These are phyloP conservation scores for Charanyca ferruginea DNA, from an alignment of 2,888 invertebrate species.

Conservation along the genomic window DNA sequence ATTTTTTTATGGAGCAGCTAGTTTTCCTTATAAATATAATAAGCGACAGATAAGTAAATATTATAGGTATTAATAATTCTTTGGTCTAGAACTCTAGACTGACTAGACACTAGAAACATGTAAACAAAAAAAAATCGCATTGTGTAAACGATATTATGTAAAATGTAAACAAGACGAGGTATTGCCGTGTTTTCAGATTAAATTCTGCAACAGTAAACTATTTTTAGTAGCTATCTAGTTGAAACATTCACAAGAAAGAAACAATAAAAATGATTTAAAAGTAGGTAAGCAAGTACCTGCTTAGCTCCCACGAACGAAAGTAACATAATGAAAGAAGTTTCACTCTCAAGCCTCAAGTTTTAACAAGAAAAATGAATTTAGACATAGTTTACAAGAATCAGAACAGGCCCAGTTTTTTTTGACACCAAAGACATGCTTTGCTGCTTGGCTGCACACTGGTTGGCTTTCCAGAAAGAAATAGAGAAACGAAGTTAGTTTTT, in stretches of 20 bases:
- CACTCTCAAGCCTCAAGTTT: slow-evolving; percentile 50
- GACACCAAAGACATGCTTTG: slow-evolving; percentile 2
- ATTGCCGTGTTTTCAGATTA: not conserved
- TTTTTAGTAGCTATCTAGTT: slow-evolving; percentile 2
- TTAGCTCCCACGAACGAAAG: slow-evolving; percentile 57
- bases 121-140: no score
- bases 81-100: no score
- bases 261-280: slow-evolving; percentile 33
- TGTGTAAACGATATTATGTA: no score
- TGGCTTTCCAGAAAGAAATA: slow-evolving; percentile 3
- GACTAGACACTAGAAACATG: no score
- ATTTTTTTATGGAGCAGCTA: no score
- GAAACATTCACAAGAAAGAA: slow-evolving; percentile 15
- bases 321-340: slow-evolving; percentile 55
- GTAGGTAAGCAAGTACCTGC: slow-evolving; percentile 8
- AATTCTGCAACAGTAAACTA: not conserved
- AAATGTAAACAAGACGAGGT: not conserved
- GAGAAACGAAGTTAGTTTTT: not conserved
- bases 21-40: no score
- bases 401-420: not conserved
- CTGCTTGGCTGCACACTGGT: slow-evolving; percentile 8
- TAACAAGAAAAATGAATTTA: slow-evolving; percentile 43
- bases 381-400: slow-evolving; percentile 43
- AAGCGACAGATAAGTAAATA: no score
- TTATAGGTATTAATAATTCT: no score